Base-by-base conservation (phyloP, 35 echinoderm and acorn worm species). In the Apostichopus californicus region DNA sequence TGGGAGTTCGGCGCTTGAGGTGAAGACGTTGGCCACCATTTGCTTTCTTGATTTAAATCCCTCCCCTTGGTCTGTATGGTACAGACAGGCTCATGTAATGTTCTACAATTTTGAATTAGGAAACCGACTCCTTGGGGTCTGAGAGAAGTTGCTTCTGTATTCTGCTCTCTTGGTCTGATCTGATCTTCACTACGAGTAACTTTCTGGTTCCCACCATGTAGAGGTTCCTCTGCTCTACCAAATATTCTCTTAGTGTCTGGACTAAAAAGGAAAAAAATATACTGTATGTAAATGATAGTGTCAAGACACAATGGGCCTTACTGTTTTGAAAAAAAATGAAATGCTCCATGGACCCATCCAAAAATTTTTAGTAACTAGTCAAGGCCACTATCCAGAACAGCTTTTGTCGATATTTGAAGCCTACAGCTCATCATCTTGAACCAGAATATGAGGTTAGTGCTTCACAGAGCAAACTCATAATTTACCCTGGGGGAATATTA, bases 61-160 rank as follows among this genome's bases (percentile, higher is more conserved):
- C 86, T 81, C 15, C 72, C 34, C 63, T 93, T 94, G 2, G 94
- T 96, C 56, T 86, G 92, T 21, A 98, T 95, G 88, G 94, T 86
- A 66, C 97, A 98, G 73, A 98, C 94, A 65, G 97, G 97, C 79
- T 96, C 91, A 89, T 98, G 78, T 23, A 98, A 81, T 77, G 89
- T 75, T 9, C 79, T n/a, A 26, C 93, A 94, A 61, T 98, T 93
- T 78, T 98, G 97, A 21, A 93, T 34, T 10, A 98, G 92, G 71
- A 98, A 98, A 21, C 89, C 92, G 7, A 98, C 97, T 56, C 91
- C 88, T 26, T 89, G 90, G 28, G 55, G 94, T 52, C 28, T 87
- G 54, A 9, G 9, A 46, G 13, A 10, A n/a, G 11, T 18, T 11
- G 1, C 57, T 58, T 80, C 56, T 68, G 22, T 57, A 21, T 55